Base-by-base conservation (phyloP, 2,113 vertebrate species). In the Ancistrus triradiatus region DNA sequence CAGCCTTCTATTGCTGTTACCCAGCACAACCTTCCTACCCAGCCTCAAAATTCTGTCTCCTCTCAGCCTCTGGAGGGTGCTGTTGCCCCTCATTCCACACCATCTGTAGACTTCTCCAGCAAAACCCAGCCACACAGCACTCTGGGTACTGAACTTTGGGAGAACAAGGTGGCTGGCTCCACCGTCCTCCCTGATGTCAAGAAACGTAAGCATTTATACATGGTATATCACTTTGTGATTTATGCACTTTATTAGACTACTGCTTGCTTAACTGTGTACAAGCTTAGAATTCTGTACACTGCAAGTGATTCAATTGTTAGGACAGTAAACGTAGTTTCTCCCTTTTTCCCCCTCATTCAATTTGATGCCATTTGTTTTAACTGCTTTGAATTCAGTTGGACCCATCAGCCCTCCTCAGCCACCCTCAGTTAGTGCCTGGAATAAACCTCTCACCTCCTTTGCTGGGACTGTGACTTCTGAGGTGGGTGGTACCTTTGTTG, bases 381-480 rank as follows among this genome's bases (percentile, higher is more conserved):
- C 13, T 19, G 3, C 10, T 17, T 52, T 35, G 1, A 5, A 72
- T 69, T 4, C 75, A 99, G 96, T 99, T 80, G 95, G 94, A 83
- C 93, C 91, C 56, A 98, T 99, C 78, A 98, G 93, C 78, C 92
- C 95, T 61, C 95, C 93, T 17, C 95, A 96, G 77, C 94, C 95
- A 25, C 94, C 95, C 37, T 91, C 95, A n/a, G 94, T 97, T 74
- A 99, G 95, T 83, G 96, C 96, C 38, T 99, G 96, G 96, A 98
- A 97, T 85, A 99, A 99, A 75, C 96, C 96, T 68, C 86, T 99
- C 69, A 98, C 95, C 51, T 93, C 95, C 15, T 99, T 99, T 80
- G 92, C 91, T 71, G 90, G 92, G 64, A 70, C 89, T 0, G 51
- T 90, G 58, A 79, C 89, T 43, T 78, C 92, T 70, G 96, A 97